Evolutionary conservation across 2,113 vertebrate genomes (phyloP), one percentile per base, ranked within the genome.

Genomic region (Probosciger aterrimus): DNA sequence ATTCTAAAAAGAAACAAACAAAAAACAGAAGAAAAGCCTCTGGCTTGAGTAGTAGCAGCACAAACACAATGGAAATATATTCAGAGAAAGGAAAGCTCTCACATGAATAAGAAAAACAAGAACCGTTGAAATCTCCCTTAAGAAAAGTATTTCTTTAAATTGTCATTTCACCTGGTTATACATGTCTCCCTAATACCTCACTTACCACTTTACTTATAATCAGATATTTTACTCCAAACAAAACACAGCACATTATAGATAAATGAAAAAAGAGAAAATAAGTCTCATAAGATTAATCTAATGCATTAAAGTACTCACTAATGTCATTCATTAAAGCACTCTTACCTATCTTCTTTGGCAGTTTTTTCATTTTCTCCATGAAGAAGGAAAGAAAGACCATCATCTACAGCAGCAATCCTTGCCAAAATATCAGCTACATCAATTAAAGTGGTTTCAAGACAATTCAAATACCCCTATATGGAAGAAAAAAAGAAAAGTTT

Each of bases 391-490:
- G 93, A 96, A 96, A 99, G 98, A 78, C 99, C 99, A 96, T 98
- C 97, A 90, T 99, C 98, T 6, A 97, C 98, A 96, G 98, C 98
- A 60, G 98, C 98, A 86, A 99, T 98, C 86, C 98, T 98, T 92
- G 98, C 98, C 96, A 99, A 98, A 89, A 98, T 97, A 96, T 99
- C 98, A 67, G 99, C 99, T 86, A 99, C 95, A 80, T 98, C 98
- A 94, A 97, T 98, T 96, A 99, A 96, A 41, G 98, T 98, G 28
- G 93, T 97, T 97, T 98, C 98, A 60, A 98, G 97, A 90, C 96
- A 98, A 87, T 98, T 98, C 91, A 98, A 86, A 97, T 95, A 85
- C 37, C 89, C 68, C 99, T 99, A 94, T 63, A 86, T 65, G 77
- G 55, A 74, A 93, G 18, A 8, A 10, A 41, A 14, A 33, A 63